A percentile compares a stretch with the other conserved stretches of the same genome.
Conservation (phyloP, 2,113 vertebrate species). For the Polypterus senegalus region DNA sequence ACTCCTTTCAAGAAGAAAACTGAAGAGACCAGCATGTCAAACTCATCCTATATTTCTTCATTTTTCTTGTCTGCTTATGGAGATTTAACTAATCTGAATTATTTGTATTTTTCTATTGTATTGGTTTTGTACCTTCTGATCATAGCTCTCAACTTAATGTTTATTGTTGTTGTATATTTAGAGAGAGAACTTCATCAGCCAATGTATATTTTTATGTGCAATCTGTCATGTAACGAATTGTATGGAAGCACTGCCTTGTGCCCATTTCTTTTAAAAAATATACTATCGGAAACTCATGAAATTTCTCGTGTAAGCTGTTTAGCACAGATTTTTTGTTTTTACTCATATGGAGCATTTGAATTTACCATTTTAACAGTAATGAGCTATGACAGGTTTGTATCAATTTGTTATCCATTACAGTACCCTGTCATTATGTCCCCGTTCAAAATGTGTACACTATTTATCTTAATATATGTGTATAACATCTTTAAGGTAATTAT, state of each 20-base stretch:
- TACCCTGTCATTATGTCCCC: neutral
- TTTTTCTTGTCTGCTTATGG: too few relatives aligned
- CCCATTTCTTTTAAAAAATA: too few relatives aligned
- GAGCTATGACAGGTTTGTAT: neutral
- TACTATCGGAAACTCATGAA: neutral
- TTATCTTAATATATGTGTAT: neutral
- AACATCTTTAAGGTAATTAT: neutral
- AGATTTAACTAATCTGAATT: too few relatives aligned
- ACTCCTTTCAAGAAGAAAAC: too few relatives aligned
- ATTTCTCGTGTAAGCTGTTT: neutral
- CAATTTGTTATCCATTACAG: neutral
- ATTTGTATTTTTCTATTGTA: too few relatives aligned
- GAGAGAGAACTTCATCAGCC: neutral
- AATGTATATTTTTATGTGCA: conserved; percentile 3
- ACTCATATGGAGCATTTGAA: neutral
- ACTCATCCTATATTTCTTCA: too few relatives aligned
- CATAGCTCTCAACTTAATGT: too few relatives aligned
- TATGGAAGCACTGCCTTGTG: neutral
- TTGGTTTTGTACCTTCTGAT: too few relatives aligned
- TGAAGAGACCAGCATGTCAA: too few relatives aligned
- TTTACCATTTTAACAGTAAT: neutral
- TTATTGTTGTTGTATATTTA: too few relatives aligned
- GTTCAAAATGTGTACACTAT: neutral
- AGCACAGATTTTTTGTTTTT: neutral
- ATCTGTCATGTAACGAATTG: neutral